phyloP scores from a whole-genome alignment of 2,113 vertebrate genomes.

The Thomomys bottae region DNA sequence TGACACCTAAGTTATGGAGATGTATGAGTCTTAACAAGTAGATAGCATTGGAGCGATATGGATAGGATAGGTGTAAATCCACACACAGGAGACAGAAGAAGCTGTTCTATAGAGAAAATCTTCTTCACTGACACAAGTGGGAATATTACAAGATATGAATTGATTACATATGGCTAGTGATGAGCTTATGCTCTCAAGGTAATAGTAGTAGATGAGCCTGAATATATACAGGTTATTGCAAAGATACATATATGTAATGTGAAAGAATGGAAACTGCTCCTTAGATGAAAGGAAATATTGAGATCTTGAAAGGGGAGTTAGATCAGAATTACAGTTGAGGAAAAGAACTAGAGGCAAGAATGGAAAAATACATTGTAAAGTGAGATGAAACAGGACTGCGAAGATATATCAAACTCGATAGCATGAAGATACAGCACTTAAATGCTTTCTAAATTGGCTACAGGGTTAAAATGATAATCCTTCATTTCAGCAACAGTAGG shows the following conservation, averaged over 20 bases:
- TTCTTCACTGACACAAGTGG: background rate
- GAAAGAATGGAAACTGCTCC: background rate
- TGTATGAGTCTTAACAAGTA: conserved; percentile 13
- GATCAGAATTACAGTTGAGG: conserved; percentile 10
- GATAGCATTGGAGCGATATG: background rate
- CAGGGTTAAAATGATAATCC: conserved; percentile 5
- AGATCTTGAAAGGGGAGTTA: background rate
- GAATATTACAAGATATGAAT: background rate
- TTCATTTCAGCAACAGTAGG: background rate
- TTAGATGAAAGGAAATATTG: background rate
- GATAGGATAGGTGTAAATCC: background rate
- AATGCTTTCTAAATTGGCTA: background rate
- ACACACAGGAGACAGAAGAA: background rate
- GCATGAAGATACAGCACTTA: background rate
- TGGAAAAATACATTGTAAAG: background rate
- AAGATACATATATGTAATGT: background rate
- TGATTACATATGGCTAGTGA: background rate
- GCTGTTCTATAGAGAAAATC: background rate
- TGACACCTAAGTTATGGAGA: conserved; percentile 26
- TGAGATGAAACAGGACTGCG: conserved; percentile 1
- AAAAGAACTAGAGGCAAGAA: conserved; percentile 33
- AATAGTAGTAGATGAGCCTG: background rate
- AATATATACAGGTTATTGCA: background rate
- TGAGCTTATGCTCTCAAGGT: background rate
- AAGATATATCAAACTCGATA: background rate